Evolutionary conservation across 1,140 invertebrate genomes (phyloP).

Genomic region (Sycophaga agraensis): DNA sequence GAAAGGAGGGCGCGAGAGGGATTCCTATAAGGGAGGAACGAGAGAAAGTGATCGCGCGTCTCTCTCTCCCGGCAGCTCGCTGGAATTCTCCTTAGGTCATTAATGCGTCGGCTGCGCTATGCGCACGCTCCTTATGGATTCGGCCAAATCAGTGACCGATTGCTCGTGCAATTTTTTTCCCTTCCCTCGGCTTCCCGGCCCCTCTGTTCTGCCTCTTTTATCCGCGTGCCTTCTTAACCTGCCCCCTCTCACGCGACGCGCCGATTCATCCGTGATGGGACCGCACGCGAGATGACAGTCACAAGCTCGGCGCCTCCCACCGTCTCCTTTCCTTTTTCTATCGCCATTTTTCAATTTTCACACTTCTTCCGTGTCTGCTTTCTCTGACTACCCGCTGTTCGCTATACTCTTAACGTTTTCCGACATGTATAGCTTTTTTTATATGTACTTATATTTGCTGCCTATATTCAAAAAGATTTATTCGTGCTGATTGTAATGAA

Average conservation of each 20-base stretch:
- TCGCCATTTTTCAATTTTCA: background rate
- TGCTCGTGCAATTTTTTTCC: constrained; percentile 28
- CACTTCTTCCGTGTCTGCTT: background rate
- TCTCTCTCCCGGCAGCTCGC: constrained; percentile 32
- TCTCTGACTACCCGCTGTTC: too few species aligned
- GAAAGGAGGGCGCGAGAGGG: constrained; percentile 36
- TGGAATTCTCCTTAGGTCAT: constrained; percentile 40
- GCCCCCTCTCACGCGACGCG: too few species aligned
- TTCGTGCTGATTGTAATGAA: too few species aligned
- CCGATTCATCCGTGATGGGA: too few species aligned
- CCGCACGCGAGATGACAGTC: too few species aligned
- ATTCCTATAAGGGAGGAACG: constrained; percentile 23
- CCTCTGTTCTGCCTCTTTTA: background rate
- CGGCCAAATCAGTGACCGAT: constrained; percentile 54
- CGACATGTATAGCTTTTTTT: too few species aligned
- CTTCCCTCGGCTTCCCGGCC: background rate
- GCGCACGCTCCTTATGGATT: constrained; percentile 42
- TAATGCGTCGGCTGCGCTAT: constrained; percentile 48
- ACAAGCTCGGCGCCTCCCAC: constrained; percentile 2
- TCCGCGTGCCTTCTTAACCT: constrained; percentile 15
- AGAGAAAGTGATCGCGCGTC: constrained; percentile 17
- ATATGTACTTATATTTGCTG: too few species aligned
- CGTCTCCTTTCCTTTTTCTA: constrained; percentile 8
- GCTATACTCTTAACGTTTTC: too few species aligned
- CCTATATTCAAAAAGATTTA: too few species aligned